A percentile compares a stretch with the other conserved stretches of the same genome.
These are phyloP conservation scores for Penaeus vannamei DNA, from an alignment of 1,140 invertebrate genomes.

Conservation along the genomic window DNA sequence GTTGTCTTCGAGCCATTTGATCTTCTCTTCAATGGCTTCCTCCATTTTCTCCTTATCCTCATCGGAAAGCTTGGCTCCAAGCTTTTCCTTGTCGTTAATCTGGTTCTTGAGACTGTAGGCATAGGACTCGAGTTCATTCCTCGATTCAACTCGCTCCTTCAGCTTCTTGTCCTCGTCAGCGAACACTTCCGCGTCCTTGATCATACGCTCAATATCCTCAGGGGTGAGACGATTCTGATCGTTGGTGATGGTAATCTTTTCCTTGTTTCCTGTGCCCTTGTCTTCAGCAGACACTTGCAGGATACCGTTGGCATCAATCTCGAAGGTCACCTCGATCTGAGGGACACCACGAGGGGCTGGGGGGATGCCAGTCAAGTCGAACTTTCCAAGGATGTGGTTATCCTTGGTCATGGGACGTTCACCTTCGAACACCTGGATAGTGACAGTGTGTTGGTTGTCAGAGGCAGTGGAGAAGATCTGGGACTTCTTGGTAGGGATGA, in stretches of 20 bases:
- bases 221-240: constrained; percentile 57
- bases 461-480: constrained; percentile 61
- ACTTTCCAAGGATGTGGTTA: constrained; percentile 62
- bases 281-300: constrained; percentile 61
- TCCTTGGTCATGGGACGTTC: constrained; percentile 61
- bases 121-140: constrained; percentile 93
- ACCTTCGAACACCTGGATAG: constrained; percentile 60
- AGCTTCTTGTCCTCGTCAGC: constrained; percentile 98
- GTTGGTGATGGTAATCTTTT: constrained; percentile 58
- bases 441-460: constrained; percentile 59
- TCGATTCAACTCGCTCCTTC: constrained; percentile 96
- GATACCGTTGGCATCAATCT: constrained; percentile 63
- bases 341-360: constrained; percentile 60
- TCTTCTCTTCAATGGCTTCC: constrained; percentile 92
- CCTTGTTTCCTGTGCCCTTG: constrained; percentile 60
- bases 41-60: constrained; percentile 96
- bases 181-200: constrained; percentile 84
- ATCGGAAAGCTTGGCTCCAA: constrained; percentile 91
- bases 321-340: constrained; percentile 58
- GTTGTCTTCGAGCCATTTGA: constrained; percentile 98
- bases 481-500: constrained; percentile 61
- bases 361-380: constrained; percentile 58
- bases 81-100: constrained; percentile 96
- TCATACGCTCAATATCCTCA: constrained; percentile 58
- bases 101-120: constrained; percentile 99